phyloP scores from a whole-genome alignment of 2,888 invertebrate genomes.

The Geophilus truncorum region DNA sequence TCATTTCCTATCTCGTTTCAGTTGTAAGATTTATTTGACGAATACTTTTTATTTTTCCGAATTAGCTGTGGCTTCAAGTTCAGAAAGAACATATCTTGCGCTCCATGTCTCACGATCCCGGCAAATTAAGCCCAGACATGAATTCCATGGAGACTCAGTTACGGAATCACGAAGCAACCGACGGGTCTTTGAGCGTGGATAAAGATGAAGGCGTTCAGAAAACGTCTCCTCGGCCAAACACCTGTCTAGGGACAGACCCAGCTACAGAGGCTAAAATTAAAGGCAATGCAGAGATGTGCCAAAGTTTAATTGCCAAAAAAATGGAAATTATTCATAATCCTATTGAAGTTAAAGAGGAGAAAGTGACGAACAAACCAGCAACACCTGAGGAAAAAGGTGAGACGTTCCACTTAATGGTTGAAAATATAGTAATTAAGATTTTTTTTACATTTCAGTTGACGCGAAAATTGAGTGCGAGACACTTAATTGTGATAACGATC shows the following conservation, averaged over 20 bases:
- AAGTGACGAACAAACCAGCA: background rate
- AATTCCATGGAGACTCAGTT: background rate
- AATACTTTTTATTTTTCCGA: no score
- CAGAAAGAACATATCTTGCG: constrained; percentile 39
- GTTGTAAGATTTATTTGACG: no score
- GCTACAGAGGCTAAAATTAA: constrained; percentile 1
- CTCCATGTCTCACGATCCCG: constrained; percentile 40
- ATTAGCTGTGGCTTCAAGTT: constrained; percentile 37
- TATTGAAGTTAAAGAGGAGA: background rate
- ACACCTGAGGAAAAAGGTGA: background rate
- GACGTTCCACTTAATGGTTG: background rate
- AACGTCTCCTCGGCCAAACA: background rate
- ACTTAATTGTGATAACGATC: background rate
- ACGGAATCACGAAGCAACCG: background rate
- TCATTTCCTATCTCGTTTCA: no score
- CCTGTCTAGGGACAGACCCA: background rate
- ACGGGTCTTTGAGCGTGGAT: background rate
- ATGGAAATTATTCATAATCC: background rate
- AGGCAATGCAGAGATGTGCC: background rate
- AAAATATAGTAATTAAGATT: background rate
- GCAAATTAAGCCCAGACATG: constrained; percentile 32
- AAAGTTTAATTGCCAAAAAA: background rate
- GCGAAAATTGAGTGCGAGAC: background rate
- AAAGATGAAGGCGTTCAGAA: background rate
- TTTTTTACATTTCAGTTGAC: background rate